Evolutionary conservation across 2,113 vertebrate species (phyloP), one percentile per base, ranked within the genome.

Genomic region (Xerus inauris): DNA sequence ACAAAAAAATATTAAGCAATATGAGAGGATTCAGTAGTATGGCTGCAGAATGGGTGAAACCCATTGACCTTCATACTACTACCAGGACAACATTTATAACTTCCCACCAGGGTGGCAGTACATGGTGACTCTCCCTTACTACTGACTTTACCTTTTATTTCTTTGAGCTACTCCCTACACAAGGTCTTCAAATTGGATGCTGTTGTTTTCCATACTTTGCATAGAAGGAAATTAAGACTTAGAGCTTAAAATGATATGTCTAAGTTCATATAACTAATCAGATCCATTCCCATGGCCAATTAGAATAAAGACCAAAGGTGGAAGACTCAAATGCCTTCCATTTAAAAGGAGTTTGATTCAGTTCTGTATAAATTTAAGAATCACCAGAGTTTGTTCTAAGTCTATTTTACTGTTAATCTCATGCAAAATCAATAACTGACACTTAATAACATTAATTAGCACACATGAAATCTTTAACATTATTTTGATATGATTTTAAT

Each of bases 51-150:
- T 42, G 1, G 30, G 7, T 4, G 35, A n/a, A n/a, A n/a, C n/a
- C 1, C n/a, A 28, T 65, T 73, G 45, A 38, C 5, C 26, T 28
- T 12, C 5, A 3, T 6, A 22, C 0, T 6, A 1, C 47, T 38
- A 6, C 5, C 19, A 1, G 2, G 1, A 8, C 35, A 28, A 83
- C 5, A 16, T 75, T 12, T 79, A 0, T 45, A n/a, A 12, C 38
- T 59, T n/a, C 32, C 35, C 8, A 40, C 3, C 40, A 64, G 1
- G 26, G 26, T 49, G 22, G 45, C 13, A 40, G 40, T 54, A n/a
- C 8, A 10, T 80, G 9, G 17, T 5, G 20, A 64, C 4, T 62
- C 6, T 57, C 47, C 35, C 73, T 28, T 67, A 12, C 47, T 81
- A 45, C 45, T 2, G 38, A 1, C 13, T 73, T 94, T 40, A 3